Evolutionary conservation across 2,113 vertebrate genomes (phyloP), one percentile per base, ranked within the genome.

Genomic region (Machaerirhynchus nigripectus): DNA sequence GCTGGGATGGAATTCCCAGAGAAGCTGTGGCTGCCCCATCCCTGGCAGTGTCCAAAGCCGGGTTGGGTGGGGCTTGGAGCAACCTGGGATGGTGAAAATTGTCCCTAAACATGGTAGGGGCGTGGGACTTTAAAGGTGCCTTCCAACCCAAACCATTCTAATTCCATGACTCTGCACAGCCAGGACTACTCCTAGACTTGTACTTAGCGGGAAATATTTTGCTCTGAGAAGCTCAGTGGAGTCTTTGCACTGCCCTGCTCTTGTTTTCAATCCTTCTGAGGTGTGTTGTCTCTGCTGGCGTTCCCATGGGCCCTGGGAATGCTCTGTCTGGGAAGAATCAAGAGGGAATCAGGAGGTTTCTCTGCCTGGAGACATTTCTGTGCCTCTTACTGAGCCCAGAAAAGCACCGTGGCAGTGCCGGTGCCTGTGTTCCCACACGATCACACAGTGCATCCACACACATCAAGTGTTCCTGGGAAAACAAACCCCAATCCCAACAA

Each of bases 41-140:
- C n/a, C 9, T 82, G 69, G 16, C 3, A 82, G 19, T 14, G 11
- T 30, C 39, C 78, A 46, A 68, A 69, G 28, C 52, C 46, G 53
- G 60, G 44, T 3, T 89, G 77, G 53, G 28, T 1, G 3, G 69
- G 39, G 33, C 24, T 68, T 60, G 61, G 60, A 74, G 27, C 6
- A 81, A 5, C 6, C 37, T 52, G 60, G 24, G n/a, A 3, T n/a
- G 2, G n/a, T 30, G 53, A 4, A 21, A 75, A 0, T 0, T 53
- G 53, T 60, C 60, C 20, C 16, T 75, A 0, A 6, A 11, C 23
- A 21, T 59, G 33, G 33, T 2, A 37, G 27, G 18, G 10, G 5
- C 2, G 33, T 64, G 27, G 27, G 37, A 44, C 4, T 23, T 89
- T 67, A 17, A 59, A 59, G 7, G 11, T 68, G 11, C 24, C 9